A percentile compares a stretch with the other conserved stretches of the same genome.
Evolutionary conservation across 2,888 invertebrate species (phyloP).

Genomic region (Drosophila birchii): DNA sequence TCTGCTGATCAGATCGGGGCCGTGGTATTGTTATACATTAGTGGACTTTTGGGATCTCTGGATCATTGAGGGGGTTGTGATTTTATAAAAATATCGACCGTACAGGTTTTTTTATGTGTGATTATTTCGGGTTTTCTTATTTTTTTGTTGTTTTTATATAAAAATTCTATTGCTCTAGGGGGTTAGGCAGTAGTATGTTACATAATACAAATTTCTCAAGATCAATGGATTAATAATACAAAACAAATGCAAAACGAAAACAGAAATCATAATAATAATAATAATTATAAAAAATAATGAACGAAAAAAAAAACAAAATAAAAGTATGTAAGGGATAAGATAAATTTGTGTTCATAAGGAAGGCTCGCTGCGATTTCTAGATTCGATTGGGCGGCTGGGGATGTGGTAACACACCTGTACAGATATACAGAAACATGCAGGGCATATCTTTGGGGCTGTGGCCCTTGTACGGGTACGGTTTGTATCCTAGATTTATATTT

Average conservation of each 20-base stretch:
- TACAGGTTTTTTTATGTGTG: slow-evolving; percentile 4
- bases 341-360: slow-evolving; percentile 13
- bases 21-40: slow-evolving; percentile 1
- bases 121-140: slow-evolving; percentile 18
- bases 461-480: slow-evolving; percentile 68
- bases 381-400: slow-evolving; percentile 60
- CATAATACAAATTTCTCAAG: slow-evolving; percentile 35
- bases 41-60: slow-evolving; percentile 1
- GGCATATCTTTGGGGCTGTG: slow-evolving; percentile 83
- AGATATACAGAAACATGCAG: slow-evolving; percentile 84
- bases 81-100: slow-evolving; percentile 14
- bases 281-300: slow-evolving; percentile 7
- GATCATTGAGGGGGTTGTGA: background rate
- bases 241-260: slow-evolving; percentile 34
- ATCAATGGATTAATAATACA: slow-evolving; percentile 47
- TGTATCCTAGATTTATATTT: slow-evolving; percentile 50
- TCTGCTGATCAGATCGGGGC: background rate
- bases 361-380: slow-evolving; percentile 49
- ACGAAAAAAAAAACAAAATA: slow-evolving; percentile 8
- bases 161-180: slow-evolving; percentile 34
- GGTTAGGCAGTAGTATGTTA: slow-evolving; percentile 38
- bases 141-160: slow-evolving; percentile 20
- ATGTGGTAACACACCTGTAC: slow-evolving; percentile 84
- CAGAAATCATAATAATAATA: slow-evolving; percentile 29
- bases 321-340: slow-evolving; percentile 23